Conservation (phyloP, 2,888 invertebrate species). For the Aphidius colemani region DNA sequence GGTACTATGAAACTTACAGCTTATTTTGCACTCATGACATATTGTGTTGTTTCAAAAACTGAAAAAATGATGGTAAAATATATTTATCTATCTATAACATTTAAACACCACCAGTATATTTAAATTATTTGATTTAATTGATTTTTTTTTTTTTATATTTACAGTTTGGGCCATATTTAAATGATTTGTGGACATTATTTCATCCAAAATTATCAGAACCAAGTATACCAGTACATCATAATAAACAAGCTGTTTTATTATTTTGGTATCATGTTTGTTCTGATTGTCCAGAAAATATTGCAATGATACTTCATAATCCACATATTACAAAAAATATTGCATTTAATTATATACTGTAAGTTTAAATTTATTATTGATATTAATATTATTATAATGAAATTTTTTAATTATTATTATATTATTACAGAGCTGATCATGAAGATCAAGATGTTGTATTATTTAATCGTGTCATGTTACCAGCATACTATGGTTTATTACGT, state of each 20-base stretch:
- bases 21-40: conserved; percentile 90
- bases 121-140: no score
- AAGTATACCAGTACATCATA: conserved; percentile 92
- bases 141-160: no score
- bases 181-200: conserved; percentile 91
- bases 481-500: conserved; percentile 86
- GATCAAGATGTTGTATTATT: conserved; percentile 94
- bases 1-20: conserved; percentile 91
- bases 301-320: conserved; percentile 83
- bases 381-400: not conserved
- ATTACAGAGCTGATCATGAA: conserved; percentile 88
- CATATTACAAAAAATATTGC: conserved; percentile 92
- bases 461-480: conserved; percentile 92
- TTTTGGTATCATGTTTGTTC: conserved; percentile 94
- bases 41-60: conserved; percentile 86
- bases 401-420: conserved; percentile 12
- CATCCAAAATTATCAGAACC: conserved; percentile 94
- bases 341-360: conserved; percentile 94
- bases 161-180: conserved; percentile 83
- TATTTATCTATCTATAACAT: no score
- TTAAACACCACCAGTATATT: no score
- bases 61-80: conserved; percentile 87
- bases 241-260: conserved; percentile 88
- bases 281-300: conserved; percentile 92
- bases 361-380: conserved; percentile 38